Base-by-base conservation (phyloP, 2,113 vertebrate genomes). In the Coryphaenoides rupestris region DNA sequence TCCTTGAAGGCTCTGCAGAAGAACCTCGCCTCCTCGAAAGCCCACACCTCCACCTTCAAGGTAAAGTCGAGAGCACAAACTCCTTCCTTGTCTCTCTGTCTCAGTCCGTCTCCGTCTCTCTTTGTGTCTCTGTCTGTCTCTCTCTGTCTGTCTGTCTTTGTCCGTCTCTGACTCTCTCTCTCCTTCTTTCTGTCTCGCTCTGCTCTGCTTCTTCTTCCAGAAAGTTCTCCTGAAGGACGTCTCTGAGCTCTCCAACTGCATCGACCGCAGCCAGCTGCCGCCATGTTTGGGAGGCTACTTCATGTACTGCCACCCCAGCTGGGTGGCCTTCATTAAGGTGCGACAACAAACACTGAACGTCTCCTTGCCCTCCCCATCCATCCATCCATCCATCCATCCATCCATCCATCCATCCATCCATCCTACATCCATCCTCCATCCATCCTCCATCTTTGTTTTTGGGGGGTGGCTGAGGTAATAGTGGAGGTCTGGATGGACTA, bases 321-420 rank as follows among this genome's bases (percentile, higher is more conserved):
- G 91, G 91, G 87, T 86, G 0, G 40, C 65, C 19, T 92, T 92
- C 60, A 76, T 89, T 16, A 91, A 89, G 88, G 91, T 87, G 60
- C 24, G 2, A n/a, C 23, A 33, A 24, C 28, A 14, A 21, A n/a
- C 17, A 23, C 3, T 19, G 19, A n/a, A 54, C 12, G 2, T 5
- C 19, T 17, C 19, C 17, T 6, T 17, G 4, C 2, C 14, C 14
- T 14, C n/a, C n/a, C n/a, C n/a, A n/a, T n/a, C n/a, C n/a, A n/a
- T n/a, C n/a, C n/a, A n/a, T n/a, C n/a, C n/a, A n/a, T n/a, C n/a
- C n/a, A n/a, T n/a, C n/a, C n/a, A n/a, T n/a, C n/a, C n/a, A n/a
- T n/a, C n/a, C n/a, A n/a, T n/a, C n/a, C 9, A 13, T 2, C n/a
- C 2, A 4, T 2, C 4, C 14, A 4, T 14, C 47, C 14, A 1